phyloP scores from a whole-genome alignment of 2,797 vertebrate species.

The Lepus oiostolus region DNA sequence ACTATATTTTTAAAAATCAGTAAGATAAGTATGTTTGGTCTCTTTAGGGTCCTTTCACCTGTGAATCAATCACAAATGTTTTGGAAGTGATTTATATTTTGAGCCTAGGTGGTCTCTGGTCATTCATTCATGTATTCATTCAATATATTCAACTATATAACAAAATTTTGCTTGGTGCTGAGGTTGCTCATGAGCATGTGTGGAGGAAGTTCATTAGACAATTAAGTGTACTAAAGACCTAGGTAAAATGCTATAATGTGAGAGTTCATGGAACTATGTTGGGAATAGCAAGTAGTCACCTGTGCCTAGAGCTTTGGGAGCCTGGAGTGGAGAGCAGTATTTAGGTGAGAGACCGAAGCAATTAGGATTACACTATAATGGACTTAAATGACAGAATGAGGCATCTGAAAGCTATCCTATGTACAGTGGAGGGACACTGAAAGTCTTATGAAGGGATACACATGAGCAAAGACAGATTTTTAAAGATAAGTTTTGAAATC shows the following conservation, averaged over 20 bases:
- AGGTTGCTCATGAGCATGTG: neutral
- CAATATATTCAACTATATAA: neutral
- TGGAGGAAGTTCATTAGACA: neutral
- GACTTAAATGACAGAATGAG: neutral
- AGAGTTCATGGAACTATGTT: neutral
- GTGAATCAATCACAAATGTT: neutral
- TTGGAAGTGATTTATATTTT: neutral
- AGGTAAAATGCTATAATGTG: neutral
- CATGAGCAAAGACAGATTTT: neutral
- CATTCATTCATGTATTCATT: constrained; percentile 31
- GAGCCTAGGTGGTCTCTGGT: neutral
- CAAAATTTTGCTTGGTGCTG: constrained; percentile 20
- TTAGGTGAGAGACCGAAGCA: neutral
- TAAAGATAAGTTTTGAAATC: constrained; percentile 23
- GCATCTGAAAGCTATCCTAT: neutral
- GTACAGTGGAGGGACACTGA: neutral
- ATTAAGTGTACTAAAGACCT: neutral
- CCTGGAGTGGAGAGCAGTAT: neutral
- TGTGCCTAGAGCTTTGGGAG: neutral
- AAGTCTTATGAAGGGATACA: neutral
- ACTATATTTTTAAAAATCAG: neutral
- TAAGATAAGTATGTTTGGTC: neutral
- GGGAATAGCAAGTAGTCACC: neutral
- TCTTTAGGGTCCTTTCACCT: neutral
- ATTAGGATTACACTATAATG: neutral